These are phyloP conservation scores for Hylia prasina DNA, from an alignment of 2,113 vertebrate species.

Conservation along the genomic window DNA sequence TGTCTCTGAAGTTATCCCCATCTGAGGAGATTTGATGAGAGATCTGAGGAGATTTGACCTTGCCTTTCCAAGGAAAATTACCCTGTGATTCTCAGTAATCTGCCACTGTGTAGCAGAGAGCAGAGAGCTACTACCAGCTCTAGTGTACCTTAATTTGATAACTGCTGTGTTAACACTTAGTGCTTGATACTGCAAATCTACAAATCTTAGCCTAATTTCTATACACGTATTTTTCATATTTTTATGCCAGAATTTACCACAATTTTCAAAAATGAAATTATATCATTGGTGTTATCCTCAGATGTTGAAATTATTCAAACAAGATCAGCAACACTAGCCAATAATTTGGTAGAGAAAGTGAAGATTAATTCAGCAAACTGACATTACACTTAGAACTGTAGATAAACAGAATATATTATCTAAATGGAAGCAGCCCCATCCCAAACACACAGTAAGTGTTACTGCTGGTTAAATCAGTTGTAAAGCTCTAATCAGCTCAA, in stretches of 20 bases:
- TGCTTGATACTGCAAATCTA: not conserved
- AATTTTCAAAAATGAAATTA: not conserved
- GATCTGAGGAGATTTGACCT: not conserved
- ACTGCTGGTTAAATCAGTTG: not conserved
- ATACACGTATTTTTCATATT: accelerated
- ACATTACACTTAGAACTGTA: not conserved
- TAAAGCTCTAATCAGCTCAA: not conserved
- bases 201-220: not conserved
- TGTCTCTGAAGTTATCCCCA: not conserved
- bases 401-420: not conserved
- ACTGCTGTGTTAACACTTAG: not conserved
- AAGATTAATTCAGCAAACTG: not conserved
- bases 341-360: not conserved
- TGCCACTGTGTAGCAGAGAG: not conserved
- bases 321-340: not conserved
- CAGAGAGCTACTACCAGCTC: not conserved
- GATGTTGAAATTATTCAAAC: not conserved
- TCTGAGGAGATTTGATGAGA: not conserved
- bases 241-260: not conserved
- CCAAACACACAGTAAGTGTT: not conserved
- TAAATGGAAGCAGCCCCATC: not conserved
- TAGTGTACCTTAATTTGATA: not conserved
- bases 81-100: not conserved
- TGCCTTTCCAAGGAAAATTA: not conserved
- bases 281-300: not conserved